Evolutionary conservation across 2,888 invertebrate species (phyloP), one percentile per base, ranked within the genome.

Genomic region (Mythimna vitellina): DNA sequence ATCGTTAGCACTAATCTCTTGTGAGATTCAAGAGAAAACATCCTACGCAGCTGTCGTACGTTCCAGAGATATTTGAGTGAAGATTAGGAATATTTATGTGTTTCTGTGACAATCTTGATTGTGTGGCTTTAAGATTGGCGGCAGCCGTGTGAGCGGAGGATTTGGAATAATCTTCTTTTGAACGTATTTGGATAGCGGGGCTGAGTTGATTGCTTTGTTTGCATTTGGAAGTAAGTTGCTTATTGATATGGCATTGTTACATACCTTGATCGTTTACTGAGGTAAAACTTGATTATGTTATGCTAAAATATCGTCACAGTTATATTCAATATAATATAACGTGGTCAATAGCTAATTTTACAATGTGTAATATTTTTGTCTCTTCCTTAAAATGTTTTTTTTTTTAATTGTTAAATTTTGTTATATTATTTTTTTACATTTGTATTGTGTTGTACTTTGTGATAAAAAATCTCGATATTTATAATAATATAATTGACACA

Each of bases 11-110:
- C 65, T 84, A 80, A 86, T 86, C 86, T 84, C 63, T n/a, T 9
- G 60, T n/a, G 51, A 77, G 81, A 75, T 84, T 83, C 72, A 75
- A 69, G 73, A 77, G 84, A 83, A 84, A 77, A 84, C 81, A 83
- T 86, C 72, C 14, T 49, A 29, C 76, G 60, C 85, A 86, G 76
- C 84, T 86, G 85, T 76, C 75, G 78, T 82, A 29, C 67, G 76
- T 71, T 73, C 74, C 58, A 70, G 53, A 79, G 81, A 86, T 86
- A 81, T 86, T 86, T 86, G 72, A 83, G 83, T 74, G 78, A 57
- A 86, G 86, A 86, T 86, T 85, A 86, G 67, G 77, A 77, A 79
- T 84, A 86, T 86, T 86, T 86, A 86, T 86, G 82, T 81, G 79
- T 70, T 63, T 75, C 51, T 51, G 73, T 60, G 74, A 80, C 78